Evolutionary conservation across 2,888 invertebrate genomes (phyloP), one percentile per base, ranked within the genome.

Genomic region (Arrhopalites spinosus): DNA sequence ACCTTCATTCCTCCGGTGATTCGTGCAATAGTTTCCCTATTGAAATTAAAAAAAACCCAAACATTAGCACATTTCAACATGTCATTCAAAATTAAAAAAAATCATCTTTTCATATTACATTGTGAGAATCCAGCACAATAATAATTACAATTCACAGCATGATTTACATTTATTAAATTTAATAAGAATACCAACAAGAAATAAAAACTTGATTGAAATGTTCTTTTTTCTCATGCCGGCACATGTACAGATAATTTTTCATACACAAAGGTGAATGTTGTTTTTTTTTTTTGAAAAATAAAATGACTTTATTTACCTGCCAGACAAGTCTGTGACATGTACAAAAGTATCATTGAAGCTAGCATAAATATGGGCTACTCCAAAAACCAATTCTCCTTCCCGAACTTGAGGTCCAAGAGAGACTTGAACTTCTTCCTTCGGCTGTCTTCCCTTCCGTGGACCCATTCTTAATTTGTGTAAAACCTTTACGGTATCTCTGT

Each of bases 341-440:
- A 99, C 99, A 86, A 99, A 99, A 73, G 99, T 99, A 87, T 99
- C 99, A 86, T 99, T 99, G 90, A 99, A 99, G 83, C 97, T 98
- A 83, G 99, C 99, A 86, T 95, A 99, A 85, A 99, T 99, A 88
- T 99, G 99, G 79, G 98, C 99, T 25, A 99, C 98, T 77, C 98
- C 99, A 86, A 98, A 99, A 77, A 99, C 97, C 83, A 93, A 92
- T 88, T 99, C 98, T 80, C 98, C 98, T 86, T 96, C 96, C 83
- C 95, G 92, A 68, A 96, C 96, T 88, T 97, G 96, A 72, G 97
- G 97, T 81, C 97, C 97, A 79, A 98, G 90, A 45, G 94, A 93
- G 72, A 97, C 94, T 87, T 97, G 96, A 80, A 96, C 96, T 87
- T 98, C 97, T 87, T 98, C 97, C 88, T 96, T 96, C 84, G 93